These are phyloP conservation scores for Cyclina sinensis DNA, from an alignment of 1,140 invertebrate genomes.

Conservation along the genomic window DNA sequence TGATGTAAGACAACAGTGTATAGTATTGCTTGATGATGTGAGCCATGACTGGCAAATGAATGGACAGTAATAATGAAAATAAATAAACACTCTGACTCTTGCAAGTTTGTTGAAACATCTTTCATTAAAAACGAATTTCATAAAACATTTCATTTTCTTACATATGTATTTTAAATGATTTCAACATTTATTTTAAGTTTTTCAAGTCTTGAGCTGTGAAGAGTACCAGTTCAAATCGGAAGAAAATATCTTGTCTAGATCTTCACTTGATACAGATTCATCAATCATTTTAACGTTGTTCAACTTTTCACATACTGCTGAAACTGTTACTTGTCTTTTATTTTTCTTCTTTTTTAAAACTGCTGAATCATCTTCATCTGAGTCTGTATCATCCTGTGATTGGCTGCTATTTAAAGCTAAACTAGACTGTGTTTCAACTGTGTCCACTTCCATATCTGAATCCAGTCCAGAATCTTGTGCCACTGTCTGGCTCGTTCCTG, in stretches of 20 bases:
- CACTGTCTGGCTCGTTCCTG: slow-evolving; percentile 25
- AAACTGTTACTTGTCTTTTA: background rate
- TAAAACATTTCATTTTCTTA: no score
- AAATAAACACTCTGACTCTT: no score
- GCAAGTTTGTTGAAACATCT: no score
- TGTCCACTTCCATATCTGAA: slow-evolving; percentile 52
- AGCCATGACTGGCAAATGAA: no score
- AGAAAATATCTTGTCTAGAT: slow-evolving; percentile 27
- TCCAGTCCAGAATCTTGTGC: slow-evolving; percentile 58
- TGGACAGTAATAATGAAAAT: no score
- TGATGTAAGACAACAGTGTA: no score
- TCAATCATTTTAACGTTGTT: slow-evolving; percentile 16
- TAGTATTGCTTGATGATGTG: no score
- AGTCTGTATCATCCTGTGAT: slow-evolving; percentile 16
- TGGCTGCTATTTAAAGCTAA: slow-evolving; percentile 16
- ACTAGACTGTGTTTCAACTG: slow-evolving; percentile 17
- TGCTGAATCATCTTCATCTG: background rate
- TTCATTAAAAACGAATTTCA: no score
- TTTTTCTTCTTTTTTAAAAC: background rate
- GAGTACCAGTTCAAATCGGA: slow-evolving; percentile 21
- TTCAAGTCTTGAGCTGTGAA: background rate
- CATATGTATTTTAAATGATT: background rate
- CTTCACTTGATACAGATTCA: background rate
- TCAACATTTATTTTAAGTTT: background rate
- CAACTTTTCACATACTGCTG: slow-evolving; percentile 19